Base-by-base conservation (phyloP, 2,888 invertebrate genomes). In the Drosophila melanosoma region DNA sequence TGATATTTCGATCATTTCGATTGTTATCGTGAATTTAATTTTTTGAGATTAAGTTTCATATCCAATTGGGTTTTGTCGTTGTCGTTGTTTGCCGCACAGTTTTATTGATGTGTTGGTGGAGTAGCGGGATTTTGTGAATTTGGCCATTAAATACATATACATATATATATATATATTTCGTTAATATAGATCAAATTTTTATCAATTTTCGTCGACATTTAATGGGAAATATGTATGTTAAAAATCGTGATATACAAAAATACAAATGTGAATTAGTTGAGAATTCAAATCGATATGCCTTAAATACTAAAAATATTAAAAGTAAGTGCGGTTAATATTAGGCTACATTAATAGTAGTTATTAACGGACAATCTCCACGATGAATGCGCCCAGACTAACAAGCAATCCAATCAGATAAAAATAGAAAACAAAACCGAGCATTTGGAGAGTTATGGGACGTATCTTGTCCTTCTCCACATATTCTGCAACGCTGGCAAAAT, bases 271-370 rank as follows among this genome's bases (percentile, higher is more conserved):
- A 64, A 79, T 71, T 78, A 63, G 60, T 66, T 67, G 33, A 67
- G 49, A 38, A 63, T 49, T 63, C 42, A 52, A 56, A 60, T 71
- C 12, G 49, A 52, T 73, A 79, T 79, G 78, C 79, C 76, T 79
- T 76, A 79, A 73, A 64, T 42, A 49, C 49, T 35, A 57, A 54
- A 23, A n/a, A 42, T 20, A 45, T 20, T 45, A 45, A 23, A 23
- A 20, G 7, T 66, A 61, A 66, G 62, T 80, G 88, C 79, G 45
- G 78, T 86, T 87, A 87, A 85, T 81, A 81, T n/a, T 36, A 58
- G 45, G 56, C 79, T 79, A 80, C 61, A 38, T 59, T 74, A 45
- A 45, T 23, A 45, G 23, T 45, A 20, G 3, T 61, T 38, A 20
- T 29, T 63, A 69, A 35, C 35, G 23, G 23, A 63, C 17, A 59